Base-by-base conservation (phyloP, 2,888 invertebrate genomes). In the Napeogenes sylphis region DNA sequence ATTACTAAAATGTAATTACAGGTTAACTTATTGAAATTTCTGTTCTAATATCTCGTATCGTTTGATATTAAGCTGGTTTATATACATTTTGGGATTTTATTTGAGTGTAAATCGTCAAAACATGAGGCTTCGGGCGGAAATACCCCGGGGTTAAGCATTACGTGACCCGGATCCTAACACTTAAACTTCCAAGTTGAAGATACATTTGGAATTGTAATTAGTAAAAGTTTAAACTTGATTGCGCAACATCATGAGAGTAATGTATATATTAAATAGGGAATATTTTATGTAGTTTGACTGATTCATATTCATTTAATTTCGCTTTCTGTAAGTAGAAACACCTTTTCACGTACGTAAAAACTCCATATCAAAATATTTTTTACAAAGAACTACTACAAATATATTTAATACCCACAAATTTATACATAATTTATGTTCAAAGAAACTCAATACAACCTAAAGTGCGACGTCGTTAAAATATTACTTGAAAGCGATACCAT, bases 171-270 rank as follows among this genome's bases (percentile, higher is more conserved):
- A 79, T 83, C 76, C 79, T 81, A 83, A 80, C 78, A 77, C 80
- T 80, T 81, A 80, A 81, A 79, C 80, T 79, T 78, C 79, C 78
- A 76, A 79, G 79, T 79, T 77, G 74, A 76, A 77, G 80, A 78
- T 76, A 77, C 79, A 83, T 79, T 77, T 82, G 73, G 87, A 87
- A 87, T 87, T 73, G 79, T 79, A 87, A 87, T 87, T 81, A 85
- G 81, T 75, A 67, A 71, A 74, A 73, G 71, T 51, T 51, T 69
- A 63, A 63, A 63, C 46, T 62, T 38, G 54, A 61, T 53, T 55
- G 51, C 8, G 46, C 58, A 35, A 55, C 55, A 58, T 55, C 38
- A 58, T 56, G 46, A 21, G 6, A 51, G 30, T 51, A 51, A 51
- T 30, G 21, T 51, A 30, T 51, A 51, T 8, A 51, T 51, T 14